Base-by-base conservation (phyloP, 2,888 invertebrate species). In the Xanthia togata region DNA sequence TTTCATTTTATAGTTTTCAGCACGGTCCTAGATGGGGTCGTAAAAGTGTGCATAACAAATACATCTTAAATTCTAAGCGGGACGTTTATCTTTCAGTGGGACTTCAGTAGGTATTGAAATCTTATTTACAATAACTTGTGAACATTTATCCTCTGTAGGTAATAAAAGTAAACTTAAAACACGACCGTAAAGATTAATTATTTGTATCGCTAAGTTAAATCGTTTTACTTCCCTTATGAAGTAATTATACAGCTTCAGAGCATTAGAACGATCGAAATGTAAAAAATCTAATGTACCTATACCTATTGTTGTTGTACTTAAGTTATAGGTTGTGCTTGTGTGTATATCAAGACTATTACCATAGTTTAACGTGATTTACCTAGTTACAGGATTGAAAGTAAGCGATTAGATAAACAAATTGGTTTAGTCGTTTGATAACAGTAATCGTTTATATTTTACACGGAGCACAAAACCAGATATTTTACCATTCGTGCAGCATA, bases 1-100 rank as follows among this genome's bases (percentile, higher is more conserved):
- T 70, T 53, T 53, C 44, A 53, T 76, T 77, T 81, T 59, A 63
- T 62, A 69, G 67, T 71, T 71, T 82, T 64, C 68, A 41, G 41
- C 35, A 55, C 64, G 20, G 60, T 64, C 63, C 44, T 70, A 8
- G 50, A 64, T 55, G 20, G 47, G 59, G 35, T 72, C 38, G 55
- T 81, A 72, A 79, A 78, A 41, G n/a, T 57, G 17, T 71, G 57
- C 50, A 26, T 44, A n/a, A n/a, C n/a, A 23, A 77, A 47, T 14
- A 70, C 23, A 50, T 79, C 20, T 55, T 63, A 70, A 57, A 76
- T 82, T 59, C 31, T 31, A 38, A 41, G 14, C n/a, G 20, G 23
- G 31, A 35, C 20, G 2, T 63, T 59, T 44, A 67, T 64, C 20
- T 38, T 68, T 41, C 14, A 63, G 17, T 17, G 17, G 47, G 50